Percentiles rank a stretch among this genome's conserved stretches.
These are phyloP conservation scores for Benitochromis conjunctus DNA, from an alignment of 2,113 vertebrate genomes.

Conservation along the genomic window DNA sequence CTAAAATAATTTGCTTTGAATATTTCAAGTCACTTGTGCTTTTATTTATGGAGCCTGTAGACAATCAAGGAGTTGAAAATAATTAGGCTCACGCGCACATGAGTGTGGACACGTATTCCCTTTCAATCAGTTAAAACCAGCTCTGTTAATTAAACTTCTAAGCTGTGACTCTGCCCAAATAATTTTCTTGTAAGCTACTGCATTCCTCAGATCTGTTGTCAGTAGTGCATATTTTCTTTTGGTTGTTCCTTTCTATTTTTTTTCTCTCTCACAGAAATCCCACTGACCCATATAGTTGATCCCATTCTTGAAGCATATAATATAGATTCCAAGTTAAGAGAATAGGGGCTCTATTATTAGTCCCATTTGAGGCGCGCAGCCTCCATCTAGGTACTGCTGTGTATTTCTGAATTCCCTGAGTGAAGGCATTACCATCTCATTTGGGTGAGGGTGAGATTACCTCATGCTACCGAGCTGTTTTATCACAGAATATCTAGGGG, in stretches of 20 bases:
- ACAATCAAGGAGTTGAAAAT: conserved; percentile 72
- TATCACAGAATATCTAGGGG: conserved; percentile 43
- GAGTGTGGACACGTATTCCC: conserved; percentile 60
- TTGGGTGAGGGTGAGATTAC: conserved; percentile 64
- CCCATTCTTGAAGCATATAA: conserved; percentile 57
- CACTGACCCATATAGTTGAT: conserved; percentile 77
- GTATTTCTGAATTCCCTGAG: conserved; percentile 61
- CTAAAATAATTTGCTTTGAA: conserved; percentile 66
- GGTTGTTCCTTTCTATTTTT: conserved; percentile 40
- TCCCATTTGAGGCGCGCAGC: conserved; percentile 47
- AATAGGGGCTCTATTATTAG: conserved; percentile 65
- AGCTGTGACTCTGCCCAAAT: conserved; percentile 69
- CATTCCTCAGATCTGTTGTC: conserved; percentile 74
- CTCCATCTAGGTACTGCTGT: conserved; percentile 51
- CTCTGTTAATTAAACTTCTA: conserved; percentile 74
- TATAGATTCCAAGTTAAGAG: conserved; percentile 52
- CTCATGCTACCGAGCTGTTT: conserved; percentile 58
- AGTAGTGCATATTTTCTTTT: conserved; percentile 65
- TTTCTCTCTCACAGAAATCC: conserved; percentile 52
- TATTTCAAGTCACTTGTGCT: conserved; percentile 63
- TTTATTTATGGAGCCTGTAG: conserved; percentile 73
- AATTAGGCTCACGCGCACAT: conserved; percentile 60
- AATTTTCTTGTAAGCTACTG: conserved; percentile 67
- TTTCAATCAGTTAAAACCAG: conserved; percentile 73
- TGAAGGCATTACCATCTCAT: conserved; percentile 68